These are phyloP conservation scores for Stictonetta naevosa DNA, from an alignment of 2,113 vertebrate genomes.

Conservation along the genomic window DNA sequence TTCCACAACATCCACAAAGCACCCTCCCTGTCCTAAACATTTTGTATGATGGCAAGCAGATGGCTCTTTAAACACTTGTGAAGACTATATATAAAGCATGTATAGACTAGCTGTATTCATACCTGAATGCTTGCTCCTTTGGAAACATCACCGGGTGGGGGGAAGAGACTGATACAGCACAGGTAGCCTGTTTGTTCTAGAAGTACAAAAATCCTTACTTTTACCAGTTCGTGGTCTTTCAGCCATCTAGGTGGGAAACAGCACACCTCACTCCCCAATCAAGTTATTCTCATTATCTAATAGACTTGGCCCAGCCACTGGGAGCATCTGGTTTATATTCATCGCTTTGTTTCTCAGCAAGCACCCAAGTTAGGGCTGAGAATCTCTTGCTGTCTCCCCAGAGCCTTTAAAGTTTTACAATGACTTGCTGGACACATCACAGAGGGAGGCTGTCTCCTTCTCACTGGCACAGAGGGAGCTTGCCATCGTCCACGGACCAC, in stretches of 20 bases:
- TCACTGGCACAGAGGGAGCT: constrained; percentile 91
- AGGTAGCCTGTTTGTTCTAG: neutral
- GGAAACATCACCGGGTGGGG: no score
- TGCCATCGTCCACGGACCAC: constrained; percentile 93
- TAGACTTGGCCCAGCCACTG: neutral
- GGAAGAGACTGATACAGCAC: neutral
- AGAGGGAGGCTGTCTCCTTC: constrained; percentile 90
- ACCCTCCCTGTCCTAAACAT: neutral
- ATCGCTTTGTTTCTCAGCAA: neutral
- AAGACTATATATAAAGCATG: no score
- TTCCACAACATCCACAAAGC: neutral
- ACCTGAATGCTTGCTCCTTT: neutral
- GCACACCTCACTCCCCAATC: neutral
- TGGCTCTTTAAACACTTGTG: neutral
- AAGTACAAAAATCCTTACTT: neutral
- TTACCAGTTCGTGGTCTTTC: neutral
- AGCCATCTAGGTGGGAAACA: neutral
- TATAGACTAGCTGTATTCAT: neutral
- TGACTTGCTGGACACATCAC: constrained; percentile 85
- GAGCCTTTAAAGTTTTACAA: constrained; percentile 81
- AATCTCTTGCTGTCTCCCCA: constrained; percentile 21
- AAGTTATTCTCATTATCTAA: neutral
- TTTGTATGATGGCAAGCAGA: neutral
- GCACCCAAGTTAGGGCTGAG: neutral
- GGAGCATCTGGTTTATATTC: neutral